These are phyloP conservation scores for Somateria mollissima DNA, from an alignment of 2,797 vertebrate species.

Conservation along the genomic window DNA sequence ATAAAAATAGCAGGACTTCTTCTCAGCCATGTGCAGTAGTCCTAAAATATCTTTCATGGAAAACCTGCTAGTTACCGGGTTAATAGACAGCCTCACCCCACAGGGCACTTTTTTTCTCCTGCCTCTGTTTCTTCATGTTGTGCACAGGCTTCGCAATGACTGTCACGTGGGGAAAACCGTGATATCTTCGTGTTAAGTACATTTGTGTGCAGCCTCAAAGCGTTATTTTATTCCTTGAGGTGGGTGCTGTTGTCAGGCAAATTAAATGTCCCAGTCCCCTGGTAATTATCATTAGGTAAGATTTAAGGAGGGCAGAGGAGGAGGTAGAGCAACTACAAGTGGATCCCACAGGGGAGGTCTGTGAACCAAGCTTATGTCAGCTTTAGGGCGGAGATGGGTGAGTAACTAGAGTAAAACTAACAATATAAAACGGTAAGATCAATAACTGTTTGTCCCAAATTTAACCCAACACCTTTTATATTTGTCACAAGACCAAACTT, in stretches of 20 bases:
- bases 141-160: not conserved
- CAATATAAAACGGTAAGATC: not conserved
- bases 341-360: not conserved
- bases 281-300: constrained; percentile 59
- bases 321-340: not conserved
- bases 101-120: not conserved
- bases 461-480: not conserved
- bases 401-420: not conserved
- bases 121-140: not conserved
- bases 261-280: constrained; percentile 9
- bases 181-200: not conserved
- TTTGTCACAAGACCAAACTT: not conserved
- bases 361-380: constrained; percentile 14
- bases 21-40: not conserved
- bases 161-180: not conserved
- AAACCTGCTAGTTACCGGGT: not conserved
- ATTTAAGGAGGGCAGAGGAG: not conserved
- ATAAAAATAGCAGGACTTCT: not conserved
- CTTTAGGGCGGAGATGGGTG: not conserved
- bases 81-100: not conserved
- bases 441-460: not conserved
- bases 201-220: not conserved
- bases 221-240: constrained; percentile 26
- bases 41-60: not conserved
- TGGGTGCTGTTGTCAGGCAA: constrained; percentile 23